Conservation (phyloP, 2,888 invertebrate genomes). For the Hylaea fasciaria region DNA sequence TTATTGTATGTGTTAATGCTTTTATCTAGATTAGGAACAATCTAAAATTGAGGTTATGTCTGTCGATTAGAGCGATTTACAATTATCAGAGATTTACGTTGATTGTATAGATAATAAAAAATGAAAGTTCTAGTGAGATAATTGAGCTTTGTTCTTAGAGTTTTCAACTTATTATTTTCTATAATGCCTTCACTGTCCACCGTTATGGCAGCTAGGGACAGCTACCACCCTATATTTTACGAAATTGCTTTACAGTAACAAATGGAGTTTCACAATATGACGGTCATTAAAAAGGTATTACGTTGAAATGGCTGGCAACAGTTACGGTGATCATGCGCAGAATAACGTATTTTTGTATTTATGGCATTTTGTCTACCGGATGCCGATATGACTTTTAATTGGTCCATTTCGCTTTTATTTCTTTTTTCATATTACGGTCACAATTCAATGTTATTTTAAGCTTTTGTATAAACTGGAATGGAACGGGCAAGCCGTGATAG, state of each 20-base stretch:
- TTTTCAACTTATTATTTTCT: not conserved
- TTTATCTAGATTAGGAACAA: constrained; percentile 25
- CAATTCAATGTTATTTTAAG: no score
- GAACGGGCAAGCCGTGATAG: no score
- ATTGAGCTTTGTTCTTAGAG: constrained; percentile 6
- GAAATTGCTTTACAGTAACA: constrained; percentile 41
- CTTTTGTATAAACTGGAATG: not conserved
- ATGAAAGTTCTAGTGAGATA: constrained; percentile 18
- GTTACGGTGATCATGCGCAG: constrained; percentile 28
- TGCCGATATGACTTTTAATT: constrained; percentile 24
- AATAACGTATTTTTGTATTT: constrained; percentile 37
- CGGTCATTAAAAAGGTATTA: constrained; percentile 57
- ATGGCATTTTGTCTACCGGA: constrained; percentile 24
- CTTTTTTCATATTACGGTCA: not conserved
- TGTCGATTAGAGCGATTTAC: constrained; percentile 6
- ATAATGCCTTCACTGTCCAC: constrained; percentile 9
- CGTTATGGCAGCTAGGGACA: constrained; percentile 28
- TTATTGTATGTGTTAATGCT: constrained; percentile 20
- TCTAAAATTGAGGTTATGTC: constrained; percentile 23
- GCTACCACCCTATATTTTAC: constrained; percentile 34
- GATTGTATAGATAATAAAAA: constrained; percentile 24
- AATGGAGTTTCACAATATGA: constrained; percentile 48
- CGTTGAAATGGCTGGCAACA: constrained; percentile 46
- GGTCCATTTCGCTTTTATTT: constrained; percentile 15
- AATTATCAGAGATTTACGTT: constrained; percentile 12